Conservation (phyloP, 2,888 invertebrate species). For the Oscheius sp. region DNA sequence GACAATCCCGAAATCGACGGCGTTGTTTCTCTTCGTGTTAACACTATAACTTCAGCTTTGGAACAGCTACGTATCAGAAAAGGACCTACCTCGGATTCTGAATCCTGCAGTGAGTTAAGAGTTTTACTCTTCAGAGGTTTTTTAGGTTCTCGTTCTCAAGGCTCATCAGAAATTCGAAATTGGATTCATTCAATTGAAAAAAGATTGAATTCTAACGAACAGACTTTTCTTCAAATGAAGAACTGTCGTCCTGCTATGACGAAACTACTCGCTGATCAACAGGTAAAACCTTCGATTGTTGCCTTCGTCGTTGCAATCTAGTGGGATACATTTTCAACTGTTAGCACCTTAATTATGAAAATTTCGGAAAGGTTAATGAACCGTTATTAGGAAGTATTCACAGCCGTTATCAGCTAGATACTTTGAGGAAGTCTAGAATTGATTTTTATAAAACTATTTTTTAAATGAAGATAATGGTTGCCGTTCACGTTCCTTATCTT, state of each 20-base stretch:
- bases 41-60: constrained; percentile 54
- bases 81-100: constrained; percentile 38
- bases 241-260: constrained; percentile 32
- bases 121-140: neutral
- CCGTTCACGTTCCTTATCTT: too few species aligned
- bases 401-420: too few species aligned
- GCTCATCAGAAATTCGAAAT: constrained; percentile 42
- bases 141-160: constrained; percentile 27
- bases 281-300: too few species aligned
- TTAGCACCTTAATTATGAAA: too few species aligned
- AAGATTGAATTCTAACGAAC: constrained; percentile 39
- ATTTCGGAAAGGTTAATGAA: too few species aligned
- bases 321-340: too few species aligned
- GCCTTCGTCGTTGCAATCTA: too few species aligned
- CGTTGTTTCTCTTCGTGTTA: constrained; percentile 42
- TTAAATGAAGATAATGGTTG: too few species aligned
- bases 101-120: constrained; percentile 40
- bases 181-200: constrained; percentile 49
- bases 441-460: too few species aligned
- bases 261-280: constrained; percentile 47
- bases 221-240: constrained; percentile 31
- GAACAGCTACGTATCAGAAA: constrained; percentile 46
- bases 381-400: too few species aligned
- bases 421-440: too few species aligned
- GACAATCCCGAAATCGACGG: constrained; percentile 25